These are phyloP conservation scores for Echeneis naucrates DNA, from an alignment of 2,797 vertebrate species.

Conservation along the genomic window DNA sequence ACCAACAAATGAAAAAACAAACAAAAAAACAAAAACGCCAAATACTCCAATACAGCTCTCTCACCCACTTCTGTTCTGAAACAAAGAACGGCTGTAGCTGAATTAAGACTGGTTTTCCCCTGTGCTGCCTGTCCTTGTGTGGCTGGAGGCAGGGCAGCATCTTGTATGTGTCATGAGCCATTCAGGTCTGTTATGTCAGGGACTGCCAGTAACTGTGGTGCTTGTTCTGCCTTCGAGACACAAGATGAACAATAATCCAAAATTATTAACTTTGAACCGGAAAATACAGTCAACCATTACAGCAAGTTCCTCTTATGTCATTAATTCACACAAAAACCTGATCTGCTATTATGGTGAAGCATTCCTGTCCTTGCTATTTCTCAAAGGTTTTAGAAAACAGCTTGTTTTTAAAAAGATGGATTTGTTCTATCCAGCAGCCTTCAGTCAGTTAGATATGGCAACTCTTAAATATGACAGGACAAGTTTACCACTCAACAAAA, in stretches of 20 bases:
- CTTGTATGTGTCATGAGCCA: not conserved
- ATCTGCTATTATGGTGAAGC: conserved; percentile 25
- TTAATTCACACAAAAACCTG: conserved; percentile 40
- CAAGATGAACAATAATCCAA: conserved; percentile 32
- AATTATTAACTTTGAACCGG: not conserved
- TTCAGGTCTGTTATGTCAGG: conserved; percentile 19
- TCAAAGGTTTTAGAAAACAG: conserved; percentile 48
- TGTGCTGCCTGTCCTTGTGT: conserved; percentile 9
- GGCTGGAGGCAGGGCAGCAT: conserved; percentile 40
- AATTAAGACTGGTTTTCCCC: conserved; percentile 29
- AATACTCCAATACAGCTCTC: conserved; percentile 59
- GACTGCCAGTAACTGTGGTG: conserved; percentile 41
- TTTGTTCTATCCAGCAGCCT: conserved; percentile 50
- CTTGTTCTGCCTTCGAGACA: conserved; percentile 31
- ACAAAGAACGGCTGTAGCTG: conserved; percentile 53
- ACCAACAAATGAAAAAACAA: conserved; percentile 77
- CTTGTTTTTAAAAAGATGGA: conserved; percentile 35
- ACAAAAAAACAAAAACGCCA: not conserved
- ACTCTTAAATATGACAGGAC: conserved; percentile 35
- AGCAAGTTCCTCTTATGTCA: conserved; percentile 11
- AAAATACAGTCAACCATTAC: conserved; percentile 9
- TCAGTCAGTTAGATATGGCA: conserved; percentile 28
- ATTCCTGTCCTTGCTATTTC: conserved; percentile 29
- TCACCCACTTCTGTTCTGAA: conserved; percentile 43
- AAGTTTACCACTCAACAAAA: conserved; percentile 11